A percentile compares a stretch with the other conserved stretches of the same genome.
Evolutionary conservation across 2,797 vertebrate species (phyloP).

Genomic region (Fringilla coelebs): DNA sequence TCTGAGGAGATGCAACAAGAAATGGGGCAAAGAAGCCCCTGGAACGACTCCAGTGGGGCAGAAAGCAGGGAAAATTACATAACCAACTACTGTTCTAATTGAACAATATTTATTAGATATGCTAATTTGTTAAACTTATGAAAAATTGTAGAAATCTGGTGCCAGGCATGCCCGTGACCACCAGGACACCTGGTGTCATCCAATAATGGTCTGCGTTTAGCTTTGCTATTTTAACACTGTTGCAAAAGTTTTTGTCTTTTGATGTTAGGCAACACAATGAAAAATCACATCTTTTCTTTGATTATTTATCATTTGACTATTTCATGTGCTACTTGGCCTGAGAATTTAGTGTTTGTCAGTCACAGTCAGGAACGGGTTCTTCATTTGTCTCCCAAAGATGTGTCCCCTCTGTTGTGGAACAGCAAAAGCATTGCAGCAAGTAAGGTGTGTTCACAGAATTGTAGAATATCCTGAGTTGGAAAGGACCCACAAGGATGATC

Average conservation of each 20-base stretch:
- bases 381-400: background rate
- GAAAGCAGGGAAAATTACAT: background rate
- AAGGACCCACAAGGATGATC: background rate
- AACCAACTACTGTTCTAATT: background rate
- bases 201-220: background rate
- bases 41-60: too few species aligned
- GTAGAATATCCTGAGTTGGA: background rate
- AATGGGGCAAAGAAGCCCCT: background rate
- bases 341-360: background rate
- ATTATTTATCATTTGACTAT: background rate
- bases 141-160: background rate
- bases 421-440: background rate
- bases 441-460: background rate
- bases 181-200: background rate
- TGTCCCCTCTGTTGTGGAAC: background rate
- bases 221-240: background rate
- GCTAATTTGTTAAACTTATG: background rate
- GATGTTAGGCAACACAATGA: background rate
- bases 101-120: background rate
- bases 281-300: background rate
- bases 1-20: background rate
- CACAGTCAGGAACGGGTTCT: background rate
- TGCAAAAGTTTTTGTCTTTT: background rate
- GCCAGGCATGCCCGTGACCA: fast-evolving
- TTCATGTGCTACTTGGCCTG: background rate